Base-by-base conservation (phyloP, 2,888 invertebrate genomes). In the Acanthococcus lagerstroemiae region DNA sequence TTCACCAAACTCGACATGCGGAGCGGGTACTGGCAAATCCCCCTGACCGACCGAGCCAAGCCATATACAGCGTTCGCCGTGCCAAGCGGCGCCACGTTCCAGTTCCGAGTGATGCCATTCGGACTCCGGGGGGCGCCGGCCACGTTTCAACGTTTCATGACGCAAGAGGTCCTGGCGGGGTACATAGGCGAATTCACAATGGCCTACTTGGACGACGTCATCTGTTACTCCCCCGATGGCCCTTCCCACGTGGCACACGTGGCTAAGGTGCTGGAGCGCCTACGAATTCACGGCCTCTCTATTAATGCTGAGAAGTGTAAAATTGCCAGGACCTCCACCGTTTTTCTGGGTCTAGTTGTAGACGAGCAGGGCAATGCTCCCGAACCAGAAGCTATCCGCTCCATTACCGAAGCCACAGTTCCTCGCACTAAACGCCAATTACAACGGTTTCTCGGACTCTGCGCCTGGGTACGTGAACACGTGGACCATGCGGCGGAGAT, bases 61-160 rank as follows among this genome's bases (percentile, higher is more conserved):
- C 26, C 44, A n/a, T 45, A 67, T 25, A 68, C 70, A 6, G 69
- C 70, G 5, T 68, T 69, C 22, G 27, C 58, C 12, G 67, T 65
- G 0, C 65, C 56, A n/a, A 44, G 25, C 19, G 69, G 68, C 4
- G 45, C 65, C 15, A 48, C 48, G n/a, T 69, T 55, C 22, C 61
- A 69, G 25, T 69, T 69, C 25, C 24, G 25, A 22, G 66, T 67
- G 24, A 69, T 69, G 69, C 68, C 68, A 15, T 69, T 69, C 26
- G 69, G 69, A 5, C 50, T 69, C 19, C 55, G 45, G 19, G 55
- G 55, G 21, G 65, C 56, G 4, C 69, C 69, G 4, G 48, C 37
- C 6, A 45, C 56, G 5, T 69, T 69, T 19, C 56, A 67, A 24
- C 5, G 63, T n/a, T 30, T 67, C 25, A 69, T 69, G 45, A 17